phyloP scores from a whole-genome alignment of 2,888 invertebrate species.

The Hypena proboscidalis region DNA sequence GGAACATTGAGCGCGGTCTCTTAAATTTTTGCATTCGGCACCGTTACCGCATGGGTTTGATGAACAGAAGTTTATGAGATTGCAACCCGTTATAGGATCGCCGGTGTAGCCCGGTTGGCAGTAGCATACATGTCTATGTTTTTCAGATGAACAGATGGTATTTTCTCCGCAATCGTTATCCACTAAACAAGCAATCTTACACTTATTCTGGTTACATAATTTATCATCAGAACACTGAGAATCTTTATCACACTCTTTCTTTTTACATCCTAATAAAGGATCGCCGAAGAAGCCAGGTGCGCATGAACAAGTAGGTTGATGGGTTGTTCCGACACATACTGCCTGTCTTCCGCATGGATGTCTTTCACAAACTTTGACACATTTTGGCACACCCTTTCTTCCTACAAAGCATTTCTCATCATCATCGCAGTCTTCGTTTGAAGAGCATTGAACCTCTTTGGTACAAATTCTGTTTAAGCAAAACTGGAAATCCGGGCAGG shows the following conservation, averaged over 20 bases:
- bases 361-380: slow-evolving; percentile 90
- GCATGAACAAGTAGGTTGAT: slow-evolving; percentile 91
- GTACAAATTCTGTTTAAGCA: slow-evolving; percentile 94
- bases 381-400: slow-evolving; percentile 90
- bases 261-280: slow-evolving; percentile 91
- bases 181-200: slow-evolving; percentile 93
- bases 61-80: slow-evolving; percentile 91
- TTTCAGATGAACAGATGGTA: slow-evolving; percentile 93
- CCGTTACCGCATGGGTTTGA: slow-evolving; percentile 92
- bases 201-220: slow-evolving; percentile 92
- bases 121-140: slow-evolving; percentile 89
- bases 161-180: slow-evolving; percentile 94
- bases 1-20: slow-evolving; percentile 91
- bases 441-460: slow-evolving; percentile 91
- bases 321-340: slow-evolving; percentile 90
- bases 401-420: slow-evolving; percentile 90
- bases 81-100: slow-evolving; percentile 89
- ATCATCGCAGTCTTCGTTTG: slow-evolving; percentile 89
- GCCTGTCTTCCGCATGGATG: slow-evolving; percentile 93
- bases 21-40: slow-evolving; percentile 91
- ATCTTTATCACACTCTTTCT: slow-evolving; percentile 90
- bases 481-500: slow-evolving; percentile 94
- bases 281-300: slow-evolving; percentile 92
- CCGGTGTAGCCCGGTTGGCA: slow-evolving; percentile 96
- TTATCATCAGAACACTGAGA: slow-evolving; percentile 93